Base-by-base conservation (phyloP, 2,797 vertebrate species). In the Anisognathus igniventris region DNA sequence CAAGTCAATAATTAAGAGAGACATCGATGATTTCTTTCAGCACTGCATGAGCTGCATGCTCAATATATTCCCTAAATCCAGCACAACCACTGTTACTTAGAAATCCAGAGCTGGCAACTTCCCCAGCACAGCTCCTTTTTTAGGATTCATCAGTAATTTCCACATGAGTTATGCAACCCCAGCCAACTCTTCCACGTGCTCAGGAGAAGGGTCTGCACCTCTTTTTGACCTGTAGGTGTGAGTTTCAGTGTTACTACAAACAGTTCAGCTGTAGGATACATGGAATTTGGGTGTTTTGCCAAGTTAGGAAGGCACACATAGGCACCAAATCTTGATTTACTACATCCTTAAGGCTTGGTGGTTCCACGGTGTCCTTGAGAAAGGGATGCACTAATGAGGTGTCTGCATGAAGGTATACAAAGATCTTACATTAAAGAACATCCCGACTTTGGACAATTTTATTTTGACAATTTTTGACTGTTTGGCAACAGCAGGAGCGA, bases 31-130 rank as follows among this genome's bases (percentile, higher is more conserved):
- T 61, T 54, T 48, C 10, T 48, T 75, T 28, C 16, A 33, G n/a
- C 0, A 0, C 35, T 56, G 10, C 0, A 0, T 0, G 4, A 47
- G 12, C 27, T 10, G 1, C 2, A 3, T 47, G 8, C 28, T 47
- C 6, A 0, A 14, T 28, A 42, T 7, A 10, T 30, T 44, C 51
- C 28, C 6, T 25, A 39, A 58, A 51, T 33, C 44, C 45, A 30
- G 24, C 12, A 18, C 19, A 37, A 50, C 30, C 44, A 5, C 33
- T 1, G 0, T 25, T 60, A 12, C 15, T 60, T 20, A 31, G 33
- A 47, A 61, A 42, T 47, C 15, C 27, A 12, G 30, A 21, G 40
- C 0, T 7, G 25, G 18, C 9, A 31, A 6, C 18, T 47, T 47
- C 8, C 10, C 30, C 9, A 54, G 18, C 30, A 27, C 33, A 40